Evolutionary conservation across 2,113 vertebrate species (phyloP).

Genomic region (Sceloporus tristichus): DNA sequence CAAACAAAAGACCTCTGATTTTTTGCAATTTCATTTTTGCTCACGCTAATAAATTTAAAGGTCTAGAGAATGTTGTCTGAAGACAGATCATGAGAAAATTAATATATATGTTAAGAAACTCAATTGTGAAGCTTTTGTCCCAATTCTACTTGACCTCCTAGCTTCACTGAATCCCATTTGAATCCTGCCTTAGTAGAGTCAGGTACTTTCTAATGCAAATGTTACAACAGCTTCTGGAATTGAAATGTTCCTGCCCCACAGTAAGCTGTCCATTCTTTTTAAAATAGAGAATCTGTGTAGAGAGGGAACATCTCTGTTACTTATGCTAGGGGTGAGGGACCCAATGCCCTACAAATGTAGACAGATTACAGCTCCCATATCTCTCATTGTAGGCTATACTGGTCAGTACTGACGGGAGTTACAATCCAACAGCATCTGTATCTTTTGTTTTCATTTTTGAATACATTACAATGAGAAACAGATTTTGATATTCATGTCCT

Average conservation of each 20-base stretch:
- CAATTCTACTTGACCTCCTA: not conserved
- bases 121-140: not conserved
- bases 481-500: not conserved
- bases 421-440: no score
- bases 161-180: not conserved
- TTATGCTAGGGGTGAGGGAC: no score
- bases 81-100: not conserved
- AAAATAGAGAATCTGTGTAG: not conserved
- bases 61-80: not conserved
- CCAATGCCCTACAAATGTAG: not conserved
- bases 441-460: slow-evolving; percentile 15
- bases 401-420: no score
- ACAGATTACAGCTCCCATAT: not conserved
- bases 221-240: not conserved
- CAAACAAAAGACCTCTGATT: no score
- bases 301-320: no score
- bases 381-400: no score
- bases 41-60: not conserved
- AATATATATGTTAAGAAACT: not conserved
- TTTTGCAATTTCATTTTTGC: not conserved
- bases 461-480: not conserved
- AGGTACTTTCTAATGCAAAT: not conserved
- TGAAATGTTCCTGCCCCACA: not conserved
- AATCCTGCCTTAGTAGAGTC: no score
- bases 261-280: not conserved